phyloP scores from a whole-genome alignment of 2,113 vertebrate species.

The Ophiodon elongatus region DNA sequence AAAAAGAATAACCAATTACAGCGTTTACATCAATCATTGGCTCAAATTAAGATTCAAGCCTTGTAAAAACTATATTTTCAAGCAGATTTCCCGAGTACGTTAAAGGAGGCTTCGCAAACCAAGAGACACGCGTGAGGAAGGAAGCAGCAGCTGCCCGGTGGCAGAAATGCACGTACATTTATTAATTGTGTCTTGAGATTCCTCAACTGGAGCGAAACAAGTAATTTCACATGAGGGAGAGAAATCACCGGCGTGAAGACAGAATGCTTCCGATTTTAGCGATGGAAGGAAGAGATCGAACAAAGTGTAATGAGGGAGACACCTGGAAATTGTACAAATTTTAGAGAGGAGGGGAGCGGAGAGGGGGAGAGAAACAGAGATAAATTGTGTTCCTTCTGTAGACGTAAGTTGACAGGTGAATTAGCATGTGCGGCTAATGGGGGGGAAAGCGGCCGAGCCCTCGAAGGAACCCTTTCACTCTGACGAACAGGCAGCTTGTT shows the following conservation, averaged over 20 bases:
- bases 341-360: neutral
- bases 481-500: conserved; percentile 65
- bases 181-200: conserved; percentile 21
- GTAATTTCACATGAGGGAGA: conserved; percentile 26
- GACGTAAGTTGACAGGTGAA: conserved; percentile 70
- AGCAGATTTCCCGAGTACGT: conserved; percentile 16
- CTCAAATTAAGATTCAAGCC: neutral
- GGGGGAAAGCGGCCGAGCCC: conserved; percentile 47
- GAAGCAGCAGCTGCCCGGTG: conserved; percentile 14
- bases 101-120: conserved; percentile 18
- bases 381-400: conserved; percentile 20
- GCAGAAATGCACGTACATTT: conserved; percentile 38
- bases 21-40: neutral
- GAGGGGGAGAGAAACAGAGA: neutral
- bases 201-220: conserved; percentile 36
- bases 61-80: conserved; percentile 18
- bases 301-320: conserved; percentile 25
- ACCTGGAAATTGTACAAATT: neutral
- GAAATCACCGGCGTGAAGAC: conserved; percentile 38
- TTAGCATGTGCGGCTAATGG: conserved; percentile 74
- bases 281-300: conserved; percentile 21
- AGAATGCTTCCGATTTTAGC: conserved; percentile 40
- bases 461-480: conserved; percentile 50
- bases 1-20: neutral
- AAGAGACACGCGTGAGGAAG: conserved; percentile 9